Base-by-base conservation (phyloP, 2,797 vertebrate genomes). In the Decapterus maruadsi region DNA sequence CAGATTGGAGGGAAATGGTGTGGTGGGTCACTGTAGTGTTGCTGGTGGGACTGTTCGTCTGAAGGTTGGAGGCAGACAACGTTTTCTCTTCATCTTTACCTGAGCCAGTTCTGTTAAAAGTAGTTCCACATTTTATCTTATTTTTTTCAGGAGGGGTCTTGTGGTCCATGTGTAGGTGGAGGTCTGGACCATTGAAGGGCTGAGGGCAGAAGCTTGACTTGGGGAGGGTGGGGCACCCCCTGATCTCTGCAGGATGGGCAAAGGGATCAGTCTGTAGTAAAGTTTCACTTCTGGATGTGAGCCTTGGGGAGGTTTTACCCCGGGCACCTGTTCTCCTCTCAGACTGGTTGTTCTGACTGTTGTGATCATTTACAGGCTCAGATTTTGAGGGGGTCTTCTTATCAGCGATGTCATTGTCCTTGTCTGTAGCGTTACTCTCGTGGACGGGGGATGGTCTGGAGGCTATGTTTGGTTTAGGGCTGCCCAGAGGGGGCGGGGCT, bases 181-280 rank as follows among this genome's bases (percentile, higher is more conserved):
- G 8, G 19, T 68, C 56, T 53, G 58, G 26, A 55, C 16, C 54
- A 13, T n/a, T 10, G 14, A 19, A 61, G 26, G 38, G 43, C 29
- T 56, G 46, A 43, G 61, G 42, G 43, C 4, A 14, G 54, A 6
- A 22, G 56, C 8, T 65, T 17, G 29, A 13, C n/a, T 64, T 34
- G 22, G 45, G 11, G 6, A 26, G 8, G 1, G 4, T n/a, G 2
- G 34, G 31, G 34, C 11, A 68, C 14, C 48, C 57, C 42, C 6
- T 54, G 36, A 53, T 16, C 38, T 75, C 64, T 51, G 34, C 10
- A 19, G 29, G 6, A 46, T 60, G 45, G 12, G 17, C 16, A 91
- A 88, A 78, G 7, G 51, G 40, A 50, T 53, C 74, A 57, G 60
- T 61, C 16, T 59, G 22, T 63, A n/a, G n/a, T 1, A 36, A 16